Base-by-base conservation (phyloP, 2,888 invertebrate species). In the Troides oblongomaculatus region DNA sequence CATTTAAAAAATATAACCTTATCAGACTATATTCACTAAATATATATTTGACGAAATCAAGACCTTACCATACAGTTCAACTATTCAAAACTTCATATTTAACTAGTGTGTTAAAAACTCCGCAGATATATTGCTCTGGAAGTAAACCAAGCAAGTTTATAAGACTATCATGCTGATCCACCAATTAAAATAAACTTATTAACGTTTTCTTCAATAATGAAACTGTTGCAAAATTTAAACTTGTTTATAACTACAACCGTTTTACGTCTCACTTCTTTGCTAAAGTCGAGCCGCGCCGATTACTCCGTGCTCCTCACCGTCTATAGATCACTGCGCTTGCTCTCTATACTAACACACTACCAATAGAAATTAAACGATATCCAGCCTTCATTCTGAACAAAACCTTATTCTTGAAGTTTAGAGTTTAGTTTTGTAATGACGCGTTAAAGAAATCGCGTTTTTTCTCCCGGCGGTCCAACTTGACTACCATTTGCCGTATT, bases 261-360 rank as follows among this genome's bases (percentile, higher is more conserved):
- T 61, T 69, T 68, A 64, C 64, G 64, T 81, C 73, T 73, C 73
- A 84, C 77, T 74, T 86, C 85, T 87, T 70, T 85, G 84, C 64
- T 73, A 75, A 73, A 79, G 84, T 85, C 83, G 83, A 79, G 78
- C 77, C 79, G 81, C 81, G 76, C 76, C 78, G 84, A 84, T 84
- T 82, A 78, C 81, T 78, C 80, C 82, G 79, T 80, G 82, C 82
- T 74, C 79, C 76, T 79, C 80, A 81, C 85, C 84, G 84, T 84
- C 90, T 88, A 87, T 88, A 88, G 81, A 87, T 89, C 86, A 88
- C 84, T 84, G 83, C 78, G 83, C 86, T 82, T 87, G 84, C 87
- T 86, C 89, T 86, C 85, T 83, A 82, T 84, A 85, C 84, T 84
- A 81, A 77, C 83, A 80, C 83, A 84, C 84, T 81, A 82, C 84